phyloP scores from a whole-genome alignment of 2,113 vertebrate species.

The Brachionichthys hirsutus region DNA sequence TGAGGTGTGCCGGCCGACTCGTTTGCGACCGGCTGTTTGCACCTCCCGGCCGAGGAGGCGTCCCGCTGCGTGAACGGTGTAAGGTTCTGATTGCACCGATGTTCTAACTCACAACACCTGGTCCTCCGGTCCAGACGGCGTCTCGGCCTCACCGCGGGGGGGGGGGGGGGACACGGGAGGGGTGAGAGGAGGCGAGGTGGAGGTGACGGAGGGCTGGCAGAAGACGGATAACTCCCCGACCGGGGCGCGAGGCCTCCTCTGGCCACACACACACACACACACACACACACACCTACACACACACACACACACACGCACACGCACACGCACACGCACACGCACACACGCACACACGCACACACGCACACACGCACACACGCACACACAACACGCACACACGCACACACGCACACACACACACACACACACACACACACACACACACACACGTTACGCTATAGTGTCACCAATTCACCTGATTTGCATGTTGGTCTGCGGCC shows the following conservation, averaged over 20 bases:
- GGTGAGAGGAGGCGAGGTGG: not conserved
- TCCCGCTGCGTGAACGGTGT: conserved; percentile 34
- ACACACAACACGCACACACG: too few relatives aligned
- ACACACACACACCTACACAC: too few relatives aligned
- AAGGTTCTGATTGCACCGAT: conserved; percentile 55
- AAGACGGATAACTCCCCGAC: conserved; percentile 12
- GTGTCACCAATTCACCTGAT: too few relatives aligned
- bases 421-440: too few relatives aligned
- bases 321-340: conserved; percentile 2
- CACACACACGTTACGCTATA: too few relatives aligned
- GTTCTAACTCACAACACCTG: conserved; percentile 65
- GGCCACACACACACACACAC: not conserved
- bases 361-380: too few relatives aligned
- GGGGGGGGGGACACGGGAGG: not conserved
- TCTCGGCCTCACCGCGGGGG: not conserved
- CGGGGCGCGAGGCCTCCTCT: not conserved
- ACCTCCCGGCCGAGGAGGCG: conserved; percentile 42
- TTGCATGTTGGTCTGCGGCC: too few relatives aligned
- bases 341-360: not conserved
- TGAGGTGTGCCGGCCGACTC: conserved; percentile 47
- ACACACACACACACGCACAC: too few relatives aligned
- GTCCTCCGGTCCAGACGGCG: conserved; percentile 20
- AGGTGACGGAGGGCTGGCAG: conserved; percentile 11
- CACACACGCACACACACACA: too few relatives aligned
- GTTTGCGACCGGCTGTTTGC: conserved; percentile 65